Base-by-base conservation (phyloP, 2,797 vertebrate genomes). In the Bradypus variegatus region DNA sequence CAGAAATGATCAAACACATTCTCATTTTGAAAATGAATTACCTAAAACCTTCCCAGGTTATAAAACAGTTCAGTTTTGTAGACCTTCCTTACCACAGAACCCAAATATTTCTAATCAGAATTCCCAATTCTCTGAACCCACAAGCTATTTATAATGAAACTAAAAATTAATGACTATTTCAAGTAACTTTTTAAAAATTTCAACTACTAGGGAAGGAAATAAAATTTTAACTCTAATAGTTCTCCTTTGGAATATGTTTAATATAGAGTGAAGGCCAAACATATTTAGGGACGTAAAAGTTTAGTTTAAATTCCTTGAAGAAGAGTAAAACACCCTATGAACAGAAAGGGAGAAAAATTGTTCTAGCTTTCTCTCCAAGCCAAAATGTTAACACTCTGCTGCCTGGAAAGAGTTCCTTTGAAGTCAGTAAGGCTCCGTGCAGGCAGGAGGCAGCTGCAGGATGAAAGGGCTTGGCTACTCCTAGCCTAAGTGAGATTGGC, bases 381-480 rank as follows among this genome's bases (percentile, higher is more conserved):
- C 86, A 85, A 94, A 95, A 86, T 88, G 83, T 94, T 93, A 90
- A 81, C 78, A 85, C 79, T 94, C 91, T 89, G 33, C 83, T 89
- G 91, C 87, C 81, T 76, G 73, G 91, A 38, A 86, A 86, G 75
- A 64, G 60, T 69, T 38, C 89, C 92, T 95, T 95, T 95, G 93
- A 96, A 95, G 93, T 94, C 93, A 72, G 0, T 53, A 48, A 67
- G 81, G 69, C 82, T 93, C 75, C 55, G 64, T 33, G 27, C 27
- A 79, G 84, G 72, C 92, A 91, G 82, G 77, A 92, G 93, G 65
- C 92, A 94, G 92, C 93, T 83, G 75, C 45, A 79, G 93, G 84
- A 89, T 81, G 91, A 93, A 94, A 94, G 91, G 33, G 31, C 58
- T 67, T 65, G 89, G 62, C 92, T 70, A 41, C 76, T 90, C 81